Evolutionary conservation across 1,140 invertebrate species (phyloP), one percentile per base, ranked within the genome.

Genomic region (Trichomalopsis sarcophagae): DNA sequence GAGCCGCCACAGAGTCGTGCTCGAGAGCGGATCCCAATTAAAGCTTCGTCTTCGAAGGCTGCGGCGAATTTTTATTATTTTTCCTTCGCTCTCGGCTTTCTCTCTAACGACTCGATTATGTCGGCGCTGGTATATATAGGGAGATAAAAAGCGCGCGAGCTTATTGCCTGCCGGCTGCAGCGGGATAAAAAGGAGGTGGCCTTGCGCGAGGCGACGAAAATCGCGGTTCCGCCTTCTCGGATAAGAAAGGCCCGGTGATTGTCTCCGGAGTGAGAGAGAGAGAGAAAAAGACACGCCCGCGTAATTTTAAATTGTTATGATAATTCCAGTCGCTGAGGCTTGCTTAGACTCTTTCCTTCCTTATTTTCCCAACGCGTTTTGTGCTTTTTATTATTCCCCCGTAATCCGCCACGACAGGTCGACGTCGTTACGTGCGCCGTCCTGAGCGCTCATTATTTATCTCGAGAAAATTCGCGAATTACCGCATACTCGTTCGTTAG

Each of bases 261-360:
- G 17, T n/a, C 17, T 17, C 5, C 4, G 2, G 55, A 17, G 17
- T 3, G 50, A 21, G 50, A 14, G 50, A 14, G 55, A n/a, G 21
- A 4, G 17, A 14, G 55, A n/a, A n/a, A 2, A 27, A n/a, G 40
- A 44, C 40, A 44, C 40, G 40, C 17, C 17, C 17, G 50, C 68
- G 55, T 81, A 81, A 81, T 73, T 81, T 27, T 10, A 69, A 73
- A 81, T 81, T 81, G 40, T 81, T 81, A 81, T 81, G 68, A 81
- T 81, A 81, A 81, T 81, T 81, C 7, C 2, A 17, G 27, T 21
- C 69, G 21, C 36, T 0, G 23, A 3, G 68, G 2, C 9, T 30
- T 69, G 13, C 21, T 71, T 23, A 21, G 23, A 11, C 1, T 3
- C 40, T 44, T 81, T 62, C 44, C 30, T 66, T 81, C 11, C 27